phyloP scores from a whole-genome alignment of 2,797 vertebrate species.

The Coregonus suidteri region DNA sequence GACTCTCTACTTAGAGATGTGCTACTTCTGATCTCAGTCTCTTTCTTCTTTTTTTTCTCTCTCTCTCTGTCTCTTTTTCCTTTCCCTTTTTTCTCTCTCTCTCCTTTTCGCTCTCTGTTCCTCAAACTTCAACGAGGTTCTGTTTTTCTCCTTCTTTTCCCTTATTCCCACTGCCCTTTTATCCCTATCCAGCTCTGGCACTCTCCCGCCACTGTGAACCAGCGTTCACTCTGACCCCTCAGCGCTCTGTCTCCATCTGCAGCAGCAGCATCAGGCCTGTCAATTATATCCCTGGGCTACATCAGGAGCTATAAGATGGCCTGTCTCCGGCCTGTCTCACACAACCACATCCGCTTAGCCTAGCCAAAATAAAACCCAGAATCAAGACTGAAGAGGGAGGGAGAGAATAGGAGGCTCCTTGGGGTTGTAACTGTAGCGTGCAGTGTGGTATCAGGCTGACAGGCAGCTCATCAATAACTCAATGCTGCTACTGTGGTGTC shows the following conservation, averaged over 20 bases:
- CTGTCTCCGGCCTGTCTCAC: slow-evolving; percentile 37
- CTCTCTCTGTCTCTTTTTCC: slow-evolving; percentile 25
- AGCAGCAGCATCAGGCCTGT: slow-evolving; percentile 49
- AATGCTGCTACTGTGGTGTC: slow-evolving; percentile 28
- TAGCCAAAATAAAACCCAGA: slow-evolving; percentile 50
- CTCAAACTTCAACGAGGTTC: background rate
- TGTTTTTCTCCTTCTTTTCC: background rate
- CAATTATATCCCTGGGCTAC: slow-evolving; percentile 44
- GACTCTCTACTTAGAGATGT: slow-evolving; percentile 24
- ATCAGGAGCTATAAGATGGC: slow-evolving; percentile 20
- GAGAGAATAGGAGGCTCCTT: slow-evolving; percentile 17
- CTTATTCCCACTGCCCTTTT: slow-evolving; percentile 14
- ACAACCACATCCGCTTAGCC: slow-evolving; percentile 20
- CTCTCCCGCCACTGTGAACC: slow-evolving; percentile 4
- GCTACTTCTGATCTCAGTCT: slow-evolving; percentile 20
- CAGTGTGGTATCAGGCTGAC: slow-evolving; percentile 37
- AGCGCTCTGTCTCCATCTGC: slow-evolving; percentile 26
- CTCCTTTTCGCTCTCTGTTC: slow-evolving; percentile 23
- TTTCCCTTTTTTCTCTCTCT: background rate
- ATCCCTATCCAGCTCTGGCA: background rate
- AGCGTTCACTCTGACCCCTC: slow-evolving; percentile 40
- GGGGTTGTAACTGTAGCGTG: background rate
- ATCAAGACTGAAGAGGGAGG: background rate
- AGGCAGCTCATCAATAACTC: slow-evolving; percentile 53
- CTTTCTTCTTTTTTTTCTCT: slow-evolving; percentile 11